Evolutionary conservation across 2,797 vertebrate species (phyloP).

Genomic region (Neosilurus hyrtlii): DNA sequence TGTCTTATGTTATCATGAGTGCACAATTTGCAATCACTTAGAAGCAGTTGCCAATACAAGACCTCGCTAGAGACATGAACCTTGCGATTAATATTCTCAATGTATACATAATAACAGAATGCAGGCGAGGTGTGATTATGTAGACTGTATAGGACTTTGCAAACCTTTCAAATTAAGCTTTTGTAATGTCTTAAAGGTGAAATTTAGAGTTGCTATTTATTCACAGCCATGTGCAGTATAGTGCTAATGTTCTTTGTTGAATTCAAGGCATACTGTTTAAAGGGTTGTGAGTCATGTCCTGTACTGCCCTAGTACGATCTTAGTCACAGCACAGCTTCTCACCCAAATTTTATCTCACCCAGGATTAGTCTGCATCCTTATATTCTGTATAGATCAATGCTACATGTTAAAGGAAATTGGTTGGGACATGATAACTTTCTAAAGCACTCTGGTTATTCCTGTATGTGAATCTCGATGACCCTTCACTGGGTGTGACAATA

Average conservation of each 20-base stretch:
- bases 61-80: slow-evolving; percentile 15
- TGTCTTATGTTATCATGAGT: slow-evolving; percentile 38
- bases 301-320: background rate
- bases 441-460: too few species aligned
- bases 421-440: too few species aligned
- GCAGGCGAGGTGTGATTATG: background rate
- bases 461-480: too few species aligned
- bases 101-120: slow-evolving; percentile 2
- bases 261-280: background rate
- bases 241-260: background rate
- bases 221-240: background rate
- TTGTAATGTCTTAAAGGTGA: background rate
- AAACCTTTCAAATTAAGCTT: background rate
- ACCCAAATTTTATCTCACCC: background rate
- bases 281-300: background rate
- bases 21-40: slow-evolving; percentile 39
- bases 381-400: background rate
- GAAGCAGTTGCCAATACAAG: slow-evolving; percentile 30
- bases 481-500: too few species aligned
- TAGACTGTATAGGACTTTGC: background rate
- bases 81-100: slow-evolving; percentile 10
- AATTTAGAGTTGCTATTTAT: background rate
- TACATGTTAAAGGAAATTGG: background rate
- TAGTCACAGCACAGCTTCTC: slow-evolving; percentile 6
- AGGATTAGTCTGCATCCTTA: slow-evolving; percentile 4